These are phyloP conservation scores for Drosophila ustulata DNA, from an alignment of 2,888 invertebrate genomes.

Conservation along the genomic window DNA sequence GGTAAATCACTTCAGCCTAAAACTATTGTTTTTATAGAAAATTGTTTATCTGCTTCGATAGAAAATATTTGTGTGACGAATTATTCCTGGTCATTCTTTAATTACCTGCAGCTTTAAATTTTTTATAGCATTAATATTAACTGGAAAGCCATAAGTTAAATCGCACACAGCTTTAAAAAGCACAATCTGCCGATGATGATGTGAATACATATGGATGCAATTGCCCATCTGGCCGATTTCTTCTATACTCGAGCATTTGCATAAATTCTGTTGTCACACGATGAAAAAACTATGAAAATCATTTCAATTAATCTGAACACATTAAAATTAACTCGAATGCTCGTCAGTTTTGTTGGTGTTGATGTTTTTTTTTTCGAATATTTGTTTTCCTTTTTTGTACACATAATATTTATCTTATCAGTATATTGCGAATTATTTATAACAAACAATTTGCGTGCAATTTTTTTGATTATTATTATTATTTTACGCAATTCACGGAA, in stretches of 20 bases:
- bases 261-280: conserved; percentile 46
- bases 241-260: conserved; percentile 22
- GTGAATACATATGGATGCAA: conserved; percentile 3
- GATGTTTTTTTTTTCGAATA: conserved; percentile 7
- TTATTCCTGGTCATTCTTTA: no score
- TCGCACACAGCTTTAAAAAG: background rate
- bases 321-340: conserved; percentile 35
- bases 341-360: background rate
- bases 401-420: conserved; percentile 25
- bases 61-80: no score
- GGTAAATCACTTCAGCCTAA: no score
- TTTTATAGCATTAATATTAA: background rate
- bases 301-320: conserved; percentile 41
- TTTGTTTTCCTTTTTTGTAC: background rate
- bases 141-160: background rate
- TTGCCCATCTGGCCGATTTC: background rate
- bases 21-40: no score
- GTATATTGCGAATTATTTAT: conserved; percentile 38
- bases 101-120: background rate
- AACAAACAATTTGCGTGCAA: conserved; percentile 41
- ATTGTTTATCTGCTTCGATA: no score
- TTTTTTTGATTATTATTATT: conserved; percentile 23
- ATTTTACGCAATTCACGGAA: no score
- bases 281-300: conserved; percentile 1
- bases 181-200: background rate